Evolutionary conservation across 2,113 vertebrate species (phyloP), one percentile per base, ranked within the genome.

Genomic region (Aythya baeri): DNA sequence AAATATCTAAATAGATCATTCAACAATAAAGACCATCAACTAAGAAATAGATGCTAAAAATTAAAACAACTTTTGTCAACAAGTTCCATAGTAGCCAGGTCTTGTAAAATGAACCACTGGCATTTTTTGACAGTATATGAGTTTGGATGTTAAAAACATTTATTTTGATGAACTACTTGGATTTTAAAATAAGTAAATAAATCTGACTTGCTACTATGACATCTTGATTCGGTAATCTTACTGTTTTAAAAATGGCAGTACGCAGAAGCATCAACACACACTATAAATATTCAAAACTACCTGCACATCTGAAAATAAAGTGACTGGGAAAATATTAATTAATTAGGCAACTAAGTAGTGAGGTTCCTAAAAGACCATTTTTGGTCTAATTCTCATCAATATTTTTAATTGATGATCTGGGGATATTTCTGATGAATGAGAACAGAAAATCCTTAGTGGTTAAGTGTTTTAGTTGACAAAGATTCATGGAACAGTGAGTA

Each of bases 351-450:
- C 77, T 29, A 63, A 88, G 67, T 7, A 83, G 17, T 59, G n/a
- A 81, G 25, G 21, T 49, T 86, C 11, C 31, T 78, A 55, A 71
- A 83, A 91, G 65, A 86, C 36, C 0, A 67, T 71, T 86, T 86
- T 84, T 55, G 16, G 31, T 52, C 38, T 84, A 74, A 67, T 58
- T 86, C 17, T 92, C 83, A 75, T 87, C 66, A 84, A 21, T 84
- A 84, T 65, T 62, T 86, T 94, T 55, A 94, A 83, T 27, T 32
- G 36, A 82, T 46, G 11, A 92, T 82, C 57, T 71, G 61, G 84
- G 22, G 49, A 78, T 59, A 86, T 63, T 92, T 88, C 78, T 84
- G 62, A 87, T 65, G 36, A 92, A 89, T 75, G 43, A 87, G 66
- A 89, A 82, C 3, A 86, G 84, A 84, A 94, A 81, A 78, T 55